These are phyloP conservation scores for Habrosyne pyritoides DNA, from an alignment of 2,888 invertebrate genomes.

Conservation along the genomic window DNA sequence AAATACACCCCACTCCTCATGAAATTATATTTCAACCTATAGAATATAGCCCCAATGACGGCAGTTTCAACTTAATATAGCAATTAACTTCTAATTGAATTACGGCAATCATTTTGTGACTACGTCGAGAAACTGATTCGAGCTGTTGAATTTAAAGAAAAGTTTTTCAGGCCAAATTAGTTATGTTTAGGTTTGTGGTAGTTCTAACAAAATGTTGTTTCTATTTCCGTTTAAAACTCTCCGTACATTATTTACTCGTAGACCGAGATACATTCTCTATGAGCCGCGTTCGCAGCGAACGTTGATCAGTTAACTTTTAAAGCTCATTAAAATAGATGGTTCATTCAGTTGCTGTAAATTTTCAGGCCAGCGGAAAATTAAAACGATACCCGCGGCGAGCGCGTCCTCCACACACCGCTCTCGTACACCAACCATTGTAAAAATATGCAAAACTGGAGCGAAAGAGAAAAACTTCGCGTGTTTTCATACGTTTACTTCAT, in stretches of 20 bases:
- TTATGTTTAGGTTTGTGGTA: no score
- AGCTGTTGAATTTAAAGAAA: no score
- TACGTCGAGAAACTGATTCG: slow-evolving; percentile 20
- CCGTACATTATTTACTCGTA: slow-evolving; percentile 9
- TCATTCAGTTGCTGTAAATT: slow-evolving; percentile 77
- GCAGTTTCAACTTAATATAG: slow-evolving; percentile 75
- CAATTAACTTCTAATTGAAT: slow-evolving; percentile 81
- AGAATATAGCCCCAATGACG: slow-evolving; percentile 65
- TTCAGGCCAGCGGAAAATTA: slow-evolving; percentile 80
- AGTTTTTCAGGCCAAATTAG: no score
- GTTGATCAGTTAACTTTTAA: slow-evolving; percentile 79
- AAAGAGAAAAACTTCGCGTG: slow-evolving; percentile 61
- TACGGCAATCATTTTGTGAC: slow-evolving; percentile 72
- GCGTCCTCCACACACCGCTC: slow-evolving; percentile 29
- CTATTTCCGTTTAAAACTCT: neutral
- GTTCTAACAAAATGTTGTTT: no score
- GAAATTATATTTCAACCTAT: slow-evolving; percentile 72
- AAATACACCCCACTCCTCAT: slow-evolving; percentile 60
- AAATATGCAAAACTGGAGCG: slow-evolving; percentile 63
- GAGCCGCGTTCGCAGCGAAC: slow-evolving; percentile 37
- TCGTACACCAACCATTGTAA: slow-evolving; percentile 44
- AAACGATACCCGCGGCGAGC: slow-evolving; percentile 76
- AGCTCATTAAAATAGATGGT: slow-evolving; percentile 82
- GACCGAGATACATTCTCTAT: slow-evolving; percentile 26
- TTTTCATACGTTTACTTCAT: slow-evolving; percentile 63